Evolutionary conservation across 1,140 invertebrate genomes (phyloP).

Genomic region (Eulimnadia texana): DNA sequence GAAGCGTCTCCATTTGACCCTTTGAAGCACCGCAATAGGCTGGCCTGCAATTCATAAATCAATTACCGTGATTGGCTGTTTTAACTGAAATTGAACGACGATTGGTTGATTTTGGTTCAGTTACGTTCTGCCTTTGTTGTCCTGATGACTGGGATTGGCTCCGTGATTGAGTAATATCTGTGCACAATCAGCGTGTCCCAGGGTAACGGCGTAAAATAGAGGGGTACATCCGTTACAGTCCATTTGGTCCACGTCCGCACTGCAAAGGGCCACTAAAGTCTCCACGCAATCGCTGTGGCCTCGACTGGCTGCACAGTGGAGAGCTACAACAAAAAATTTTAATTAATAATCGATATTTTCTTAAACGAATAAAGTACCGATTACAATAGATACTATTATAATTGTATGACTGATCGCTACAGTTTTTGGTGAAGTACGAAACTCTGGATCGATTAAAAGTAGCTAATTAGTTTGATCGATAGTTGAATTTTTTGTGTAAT

Average conservation of each 20-base stretch:
- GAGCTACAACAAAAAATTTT: conserved; percentile 35
- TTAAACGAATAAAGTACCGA: too few species aligned
- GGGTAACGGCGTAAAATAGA: conserved; percentile 86
- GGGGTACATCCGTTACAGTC: conserved; percentile 87
- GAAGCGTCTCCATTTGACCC: conserved; percentile 74
- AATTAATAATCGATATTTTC: too few species aligned
- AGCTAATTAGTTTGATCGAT: too few species aligned
- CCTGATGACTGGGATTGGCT: conserved; percentile 79
- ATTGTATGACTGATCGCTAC: too few species aligned
- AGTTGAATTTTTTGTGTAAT: too few species aligned
- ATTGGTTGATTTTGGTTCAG: conserved; percentile 19
- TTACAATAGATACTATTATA: too few species aligned
- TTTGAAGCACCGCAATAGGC: conserved; percentile 85
- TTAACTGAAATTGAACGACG: neutral
- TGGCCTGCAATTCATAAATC: conserved; percentile 33
- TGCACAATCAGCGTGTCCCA: conserved; percentile 88
- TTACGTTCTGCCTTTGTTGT: conserved; percentile 75
- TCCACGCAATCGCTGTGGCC: conserved; percentile 88
- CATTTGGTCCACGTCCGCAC: conserved; percentile 62
- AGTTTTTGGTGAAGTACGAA: too few species aligned
- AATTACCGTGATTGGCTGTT: neutral
- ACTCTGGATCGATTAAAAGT: too few species aligned
- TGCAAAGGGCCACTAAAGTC: conserved; percentile 72
- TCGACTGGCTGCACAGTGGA: conserved; percentile 90
- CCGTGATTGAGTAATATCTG: conserved; percentile 72